A percentile compares a stretch with the other conserved stretches of the same genome.
Conservation (phyloP, 2,888 invertebrate genomes). For the Spatulosminthurus flaviceps region DNA sequence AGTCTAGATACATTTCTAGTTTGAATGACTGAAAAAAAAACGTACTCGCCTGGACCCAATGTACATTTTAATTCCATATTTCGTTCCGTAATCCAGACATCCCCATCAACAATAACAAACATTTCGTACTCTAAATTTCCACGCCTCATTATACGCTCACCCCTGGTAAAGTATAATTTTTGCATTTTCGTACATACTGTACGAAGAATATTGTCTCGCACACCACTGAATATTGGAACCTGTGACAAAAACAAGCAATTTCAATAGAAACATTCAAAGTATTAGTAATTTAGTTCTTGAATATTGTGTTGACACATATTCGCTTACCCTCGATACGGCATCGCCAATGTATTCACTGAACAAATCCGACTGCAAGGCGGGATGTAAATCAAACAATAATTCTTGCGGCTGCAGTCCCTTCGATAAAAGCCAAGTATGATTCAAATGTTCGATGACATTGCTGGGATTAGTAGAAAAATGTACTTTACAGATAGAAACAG, state of each 20-base stretch:
- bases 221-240: slow-evolving; percentile 54
- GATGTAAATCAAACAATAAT: slow-evolving; percentile 48
- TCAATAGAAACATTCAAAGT: too few species aligned
- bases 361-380: slow-evolving; percentile 48
- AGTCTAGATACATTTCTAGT: too few species aligned
- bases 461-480: slow-evolving; percentile 35
- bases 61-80: slow-evolving; percentile 54
- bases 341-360: slow-evolving; percentile 49
- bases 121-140: slow-evolving; percentile 60
- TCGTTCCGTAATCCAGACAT: slow-evolving; percentile 58
- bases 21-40: not conserved
- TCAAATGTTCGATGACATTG: slow-evolving; percentile 43
- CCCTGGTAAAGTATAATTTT: slow-evolving; percentile 53
- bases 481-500: too few species aligned
- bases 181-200: slow-evolving; percentile 56
- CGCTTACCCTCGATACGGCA: slow-evolving; percentile 25
- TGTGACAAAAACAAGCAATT: slow-evolving; percentile 22
- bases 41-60: slow-evolving; percentile 54
- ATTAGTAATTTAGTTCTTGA: too few species aligned
- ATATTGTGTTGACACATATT: too few species aligned
- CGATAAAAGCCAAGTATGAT: slow-evolving; percentile 47
- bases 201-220: slow-evolving; percentile 53
- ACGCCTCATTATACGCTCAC: slow-evolving; percentile 56
- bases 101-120: slow-evolving; percentile 57
- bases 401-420: slow-evolving; percentile 48